Conservation (phyloP, 37 sponge, comb jelly and placozoan genomes). For the Chondrilla cf. caribensis region DNA sequence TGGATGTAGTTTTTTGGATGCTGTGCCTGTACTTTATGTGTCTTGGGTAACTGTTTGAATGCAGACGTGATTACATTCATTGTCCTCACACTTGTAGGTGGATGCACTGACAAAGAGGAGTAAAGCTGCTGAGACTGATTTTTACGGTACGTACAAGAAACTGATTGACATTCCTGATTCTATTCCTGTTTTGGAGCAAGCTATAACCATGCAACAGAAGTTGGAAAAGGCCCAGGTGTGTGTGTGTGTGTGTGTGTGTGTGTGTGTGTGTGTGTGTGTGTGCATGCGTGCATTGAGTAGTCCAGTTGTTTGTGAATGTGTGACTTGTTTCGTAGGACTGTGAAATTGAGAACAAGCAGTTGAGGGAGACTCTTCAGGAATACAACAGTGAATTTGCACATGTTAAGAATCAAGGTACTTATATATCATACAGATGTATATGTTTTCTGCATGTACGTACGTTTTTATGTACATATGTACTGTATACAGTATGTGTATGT, state of each 20-base stretch:
- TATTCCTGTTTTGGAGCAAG: slow-evolving; percentile 80
- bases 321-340: slow-evolving; percentile 49
- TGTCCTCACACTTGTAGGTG: too few relatives aligned
- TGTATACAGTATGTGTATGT: slow-evolving; percentile 29
- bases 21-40: too few relatives aligned
- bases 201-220: slow-evolving; percentile 61
- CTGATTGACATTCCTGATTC: slow-evolving; percentile 86
- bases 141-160: slow-evolving; percentile 74
- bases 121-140: slow-evolving; percentile 82
- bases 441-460: neutral
- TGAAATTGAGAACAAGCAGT: slow-evolving; percentile 86
- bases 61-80: too few relatives aligned
- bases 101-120: slow-evolving; percentile 81
- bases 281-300: neutral
- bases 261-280: neutral
- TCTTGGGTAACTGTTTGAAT: too few relatives aligned
- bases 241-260: slow-evolving; percentile 13
- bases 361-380: slow-evolving; percentile 89
- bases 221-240: slow-evolving; percentile 55
- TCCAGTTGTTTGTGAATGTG: too few relatives aligned
- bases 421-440: neutral
- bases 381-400: slow-evolving; percentile 94
- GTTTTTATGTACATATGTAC: neutral
- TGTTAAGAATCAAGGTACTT: slow-evolving; percentile 77
- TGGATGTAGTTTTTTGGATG: too few relatives aligned